Evolutionary conservation across 2,888 invertebrate species (phyloP).

Genomic region (Pollenia amentaria): DNA sequence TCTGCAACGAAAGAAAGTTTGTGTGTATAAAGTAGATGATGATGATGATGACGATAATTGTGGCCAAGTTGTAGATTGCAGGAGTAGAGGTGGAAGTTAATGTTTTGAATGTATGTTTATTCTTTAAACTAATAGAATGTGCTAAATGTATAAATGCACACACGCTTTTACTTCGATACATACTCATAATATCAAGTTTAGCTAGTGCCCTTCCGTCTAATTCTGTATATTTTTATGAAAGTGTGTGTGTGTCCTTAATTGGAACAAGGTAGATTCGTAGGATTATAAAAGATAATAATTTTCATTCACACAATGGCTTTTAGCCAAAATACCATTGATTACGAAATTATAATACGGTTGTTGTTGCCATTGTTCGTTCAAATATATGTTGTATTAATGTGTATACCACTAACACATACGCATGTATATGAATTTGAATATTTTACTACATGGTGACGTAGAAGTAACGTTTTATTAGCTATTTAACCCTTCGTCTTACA

Average conservation of each 20-base stretch:
- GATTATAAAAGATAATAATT: slow-evolving; percentile 77
- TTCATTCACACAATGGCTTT: slow-evolving; percentile 75
- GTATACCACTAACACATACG: background rate
- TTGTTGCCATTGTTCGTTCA: slow-evolving; percentile 45
- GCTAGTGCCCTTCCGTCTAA: slow-evolving; percentile 46
- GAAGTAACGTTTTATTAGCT: no score
- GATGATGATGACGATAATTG: background rate
- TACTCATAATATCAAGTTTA: slow-evolving; percentile 23
- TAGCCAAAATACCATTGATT: slow-evolving; percentile 75
- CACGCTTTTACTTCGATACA: background rate
- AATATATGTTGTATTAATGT: background rate
- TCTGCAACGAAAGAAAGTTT: slow-evolving; percentile 5
- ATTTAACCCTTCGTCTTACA: no score
- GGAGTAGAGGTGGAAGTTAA: slow-evolving; percentile 17
- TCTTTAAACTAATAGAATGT: slow-evolving; percentile 21
- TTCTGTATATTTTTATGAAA: slow-evolving; percentile 12
- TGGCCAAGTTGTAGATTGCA: background rate
- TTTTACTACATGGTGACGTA: no score
- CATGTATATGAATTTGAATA: no score
- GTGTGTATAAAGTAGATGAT: no score
- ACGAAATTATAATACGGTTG: slow-evolving; percentile 74
- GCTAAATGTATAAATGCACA: background rate
- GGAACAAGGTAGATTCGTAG: slow-evolving; percentile 75
- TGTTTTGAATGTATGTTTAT: slow-evolving; percentile 8
- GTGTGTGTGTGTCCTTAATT: slow-evolving; percentile 73